Conservation (phyloP, 2,797 vertebrate genomes). For the Megaceryle alcyon region DNA sequence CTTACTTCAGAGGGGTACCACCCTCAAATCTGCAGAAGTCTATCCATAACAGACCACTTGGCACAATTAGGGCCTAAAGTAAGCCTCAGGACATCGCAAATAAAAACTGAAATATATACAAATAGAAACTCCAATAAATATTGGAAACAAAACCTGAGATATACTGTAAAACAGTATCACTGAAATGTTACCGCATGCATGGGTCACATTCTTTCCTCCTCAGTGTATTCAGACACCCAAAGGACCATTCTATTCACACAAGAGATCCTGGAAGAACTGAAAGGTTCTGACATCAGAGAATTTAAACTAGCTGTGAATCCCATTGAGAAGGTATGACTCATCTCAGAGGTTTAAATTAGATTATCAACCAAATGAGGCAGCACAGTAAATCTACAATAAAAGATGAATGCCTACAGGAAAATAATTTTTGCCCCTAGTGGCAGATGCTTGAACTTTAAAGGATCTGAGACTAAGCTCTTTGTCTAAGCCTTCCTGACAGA, state of each 20-base stretch:
- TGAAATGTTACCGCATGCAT: background rate
- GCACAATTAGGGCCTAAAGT: background rate
- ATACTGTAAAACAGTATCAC: background rate
- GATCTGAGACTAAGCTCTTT: conserved; percentile 66
- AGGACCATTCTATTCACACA: conserved; percentile 4
- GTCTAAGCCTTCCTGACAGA: conserved; percentile 64
- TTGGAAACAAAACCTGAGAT: background rate
- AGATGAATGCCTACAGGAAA: conserved; percentile 71
- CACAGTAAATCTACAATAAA: conserved; percentile 65
- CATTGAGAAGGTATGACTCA: conserved; percentile 71
- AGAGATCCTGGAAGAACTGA: conserved; percentile 36
- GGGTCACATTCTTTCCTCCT: background rate
- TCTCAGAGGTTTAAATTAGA: conserved; percentile 76
- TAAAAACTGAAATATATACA: background rate
- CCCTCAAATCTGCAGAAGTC: background rate
- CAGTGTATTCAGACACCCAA: background rate
- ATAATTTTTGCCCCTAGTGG: conserved; percentile 62
- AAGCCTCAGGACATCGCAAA: background rate
- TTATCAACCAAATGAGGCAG: conserved; percentile 70
- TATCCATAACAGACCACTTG: background rate
- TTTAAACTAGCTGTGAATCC: conserved; percentile 69
- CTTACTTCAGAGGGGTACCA: background rate
- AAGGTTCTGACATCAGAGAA: conserved; percentile 57
- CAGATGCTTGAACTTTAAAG: conserved; percentile 73
- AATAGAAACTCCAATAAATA: background rate